phyloP scores from a whole-genome alignment of 2,888 invertebrate genomes.

The Beris chalybata region DNA sequence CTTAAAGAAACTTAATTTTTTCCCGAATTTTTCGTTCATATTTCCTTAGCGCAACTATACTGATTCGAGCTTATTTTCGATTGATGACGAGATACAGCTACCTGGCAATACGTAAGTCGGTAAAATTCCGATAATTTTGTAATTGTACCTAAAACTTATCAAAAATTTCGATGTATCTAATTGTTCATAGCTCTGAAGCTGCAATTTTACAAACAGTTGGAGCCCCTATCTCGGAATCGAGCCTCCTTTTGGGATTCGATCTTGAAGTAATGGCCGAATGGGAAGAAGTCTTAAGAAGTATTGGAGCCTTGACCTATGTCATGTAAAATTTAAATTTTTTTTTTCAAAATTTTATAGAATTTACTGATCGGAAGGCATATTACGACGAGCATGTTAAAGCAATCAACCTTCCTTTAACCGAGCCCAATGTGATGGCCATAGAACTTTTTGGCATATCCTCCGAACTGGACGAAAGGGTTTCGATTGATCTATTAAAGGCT shows the following conservation, averaged over 20 bases:
- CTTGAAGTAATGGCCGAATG: slow-evolving; percentile 8
- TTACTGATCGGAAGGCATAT: neutral
- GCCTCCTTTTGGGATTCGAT: neutral
- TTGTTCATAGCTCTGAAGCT: neutral
- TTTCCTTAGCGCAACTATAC: too few relatives aligned
- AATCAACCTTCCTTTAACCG: neutral
- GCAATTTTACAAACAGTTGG: neutral
- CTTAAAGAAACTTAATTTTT: too few relatives aligned
- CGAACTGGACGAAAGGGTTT: slow-evolving; percentile 58
- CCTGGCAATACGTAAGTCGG: too few relatives aligned
- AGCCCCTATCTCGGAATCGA: neutral
- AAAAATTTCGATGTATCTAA: too few relatives aligned
- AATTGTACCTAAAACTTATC: too few relatives aligned
- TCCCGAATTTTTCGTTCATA: neutral
- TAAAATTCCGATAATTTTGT: too few relatives aligned
- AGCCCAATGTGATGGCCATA: slow-evolving; percentile 64
- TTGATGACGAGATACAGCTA: neutral
- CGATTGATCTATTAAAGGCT: slow-evolving; percentile 62
- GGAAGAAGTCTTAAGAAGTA: slow-evolving; percentile 13
- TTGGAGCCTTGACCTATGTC: neutral
- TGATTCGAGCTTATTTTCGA: neutral
- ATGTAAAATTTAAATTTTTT: neutral
- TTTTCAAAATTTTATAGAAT: slow-evolving; percentile 1
- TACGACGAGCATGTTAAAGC: slow-evolving; percentile 3
- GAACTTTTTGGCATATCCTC: slow-evolving; percentile 62